Percentiles rank a stretch among this genome's conserved stretches.
These are phyloP conservation scores for Pyrocephalus nanus DNA, from an alignment of 2,797 vertebrate species.

Conservation along the genomic window DNA sequence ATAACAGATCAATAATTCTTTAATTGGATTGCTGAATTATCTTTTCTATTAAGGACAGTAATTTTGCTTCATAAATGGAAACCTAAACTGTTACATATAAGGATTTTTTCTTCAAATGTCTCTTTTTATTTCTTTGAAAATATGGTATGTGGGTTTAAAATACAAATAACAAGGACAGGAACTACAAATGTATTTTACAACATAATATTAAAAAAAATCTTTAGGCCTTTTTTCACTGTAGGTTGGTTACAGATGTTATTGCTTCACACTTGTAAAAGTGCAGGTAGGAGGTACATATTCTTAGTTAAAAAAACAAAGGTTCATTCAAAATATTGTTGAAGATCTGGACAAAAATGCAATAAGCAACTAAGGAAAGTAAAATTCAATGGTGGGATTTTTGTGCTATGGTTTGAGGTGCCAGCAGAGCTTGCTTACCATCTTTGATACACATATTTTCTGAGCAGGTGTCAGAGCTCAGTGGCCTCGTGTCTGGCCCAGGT, in stretches of 20 bases:
- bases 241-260: background rate
- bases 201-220: constrained; percentile 23
- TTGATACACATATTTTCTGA: fast-evolving
- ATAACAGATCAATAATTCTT: constrained; percentile 10
- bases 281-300: background rate
- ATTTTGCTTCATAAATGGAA: constrained; percentile 24
- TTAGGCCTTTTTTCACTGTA: background rate
- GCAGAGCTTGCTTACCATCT: fast-evolving
- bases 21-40: background rate
- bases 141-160: background rate
- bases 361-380: background rate
- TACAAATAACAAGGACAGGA: constrained; percentile 10
- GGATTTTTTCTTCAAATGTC: background rate
- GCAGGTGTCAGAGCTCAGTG: background rate
- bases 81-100: background rate
- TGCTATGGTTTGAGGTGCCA: background rate
- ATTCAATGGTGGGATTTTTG: background rate
- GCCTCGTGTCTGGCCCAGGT: background rate
- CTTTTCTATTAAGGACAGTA: background rate
- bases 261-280: constrained; percentile 3
- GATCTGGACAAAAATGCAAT: background rate
- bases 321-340: background rate
- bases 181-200: constrained; percentile 24
- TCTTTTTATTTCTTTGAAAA: constrained; percentile 47
- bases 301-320: background rate